These are phyloP conservation scores for Phoronis australis DNA, from an alignment of 2,888 invertebrate species.

Conservation along the genomic window DNA sequence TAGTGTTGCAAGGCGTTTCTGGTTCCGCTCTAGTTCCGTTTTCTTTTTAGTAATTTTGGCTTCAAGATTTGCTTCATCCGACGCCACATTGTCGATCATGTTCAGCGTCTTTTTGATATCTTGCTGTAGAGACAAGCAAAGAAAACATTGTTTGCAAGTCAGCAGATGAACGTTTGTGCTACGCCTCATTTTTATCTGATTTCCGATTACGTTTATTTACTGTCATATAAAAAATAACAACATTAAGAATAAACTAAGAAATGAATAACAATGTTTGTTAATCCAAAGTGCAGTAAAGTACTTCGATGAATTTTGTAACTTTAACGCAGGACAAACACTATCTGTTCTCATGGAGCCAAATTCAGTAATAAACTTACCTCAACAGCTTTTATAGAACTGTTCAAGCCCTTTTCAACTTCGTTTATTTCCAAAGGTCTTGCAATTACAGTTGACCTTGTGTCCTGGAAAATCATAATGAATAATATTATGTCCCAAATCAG, in stretches of 20 bases:
- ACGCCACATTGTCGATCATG: conserved; percentile 77
- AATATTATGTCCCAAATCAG: too few species aligned
- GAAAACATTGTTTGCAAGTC: too few species aligned
- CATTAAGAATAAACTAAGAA: too few species aligned
- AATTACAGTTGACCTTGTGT: conserved; percentile 73
- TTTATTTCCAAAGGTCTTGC: conserved; percentile 74
- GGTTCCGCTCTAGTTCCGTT: conserved; percentile 84
- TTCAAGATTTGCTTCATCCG: conserved; percentile 82
- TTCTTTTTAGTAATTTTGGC: conserved; percentile 86
- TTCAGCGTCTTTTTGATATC: conserved; percentile 66
- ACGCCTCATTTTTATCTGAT: too few species aligned
- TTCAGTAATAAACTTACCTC: conserved; percentile 50
- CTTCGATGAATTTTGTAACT: too few species aligned
- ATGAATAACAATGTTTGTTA: too few species aligned
- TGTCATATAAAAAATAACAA: too few species aligned
- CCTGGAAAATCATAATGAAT: conserved; percentile 54
- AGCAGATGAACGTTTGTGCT: too few species aligned
- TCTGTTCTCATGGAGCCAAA: too few species aligned
- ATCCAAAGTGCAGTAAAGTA: too few species aligned
- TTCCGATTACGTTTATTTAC: too few species aligned
- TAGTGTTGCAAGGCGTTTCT: conserved; percentile 85
- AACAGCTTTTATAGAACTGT: conserved; percentile 68
- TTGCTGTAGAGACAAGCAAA: conserved; percentile 47
- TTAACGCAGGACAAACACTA: too few species aligned
- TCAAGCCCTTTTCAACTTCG: conserved; percentile 74